Evolutionary conservation across 2,113 vertebrate genomes (phyloP), one percentile per base, ranked within the genome.

Genomic region (Bettongia penicillata): DNA sequence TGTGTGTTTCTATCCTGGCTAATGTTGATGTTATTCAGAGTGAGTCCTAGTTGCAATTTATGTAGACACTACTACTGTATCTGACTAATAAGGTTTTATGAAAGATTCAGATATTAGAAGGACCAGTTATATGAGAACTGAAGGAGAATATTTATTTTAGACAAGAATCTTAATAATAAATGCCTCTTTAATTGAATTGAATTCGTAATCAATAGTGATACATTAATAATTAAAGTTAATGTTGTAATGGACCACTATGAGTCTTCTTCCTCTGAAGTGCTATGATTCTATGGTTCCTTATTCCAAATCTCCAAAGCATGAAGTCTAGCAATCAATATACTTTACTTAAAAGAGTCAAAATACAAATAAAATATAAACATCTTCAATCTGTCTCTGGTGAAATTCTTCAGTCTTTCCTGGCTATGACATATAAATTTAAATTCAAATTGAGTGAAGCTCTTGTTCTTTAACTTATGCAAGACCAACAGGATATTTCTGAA

Each of bases 401-500:
- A 93, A 93, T 57, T 43, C 49, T 90, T 49, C 93, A 47, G 47
- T 55, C 91, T 77, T 90, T 90, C 26, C 23, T 49, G 23, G 11
- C 49, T 48, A 24, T 49, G 23, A 19, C 19, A 90, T 9, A 90
- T 43, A 48, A 28, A 50, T 50, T 90, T 90, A 24, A 90, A 47
- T 90, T 50, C 49, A 93, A 90, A 91, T 52, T 51, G 92, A 24
- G 12, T 77, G 94, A 53, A 53, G 61, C 50, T 93, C 10, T 28
- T 68, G 68, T 92, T 92, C 50, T 68, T 9, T 48, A 94, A 95
- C 90, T 53, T 91, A 53, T 19, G 52, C 89, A 26, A 97, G 93
- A 53, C 48, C 48, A 91, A 93, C 24, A 96, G 49, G 19, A 77
- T 55, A 95, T n/a, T 89, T 96, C 93, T 90, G 89, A 57, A 91